These are phyloP conservation scores for Catagonus wagneri DNA, from an alignment of 2,113 vertebrate genomes.

Conservation along the genomic window DNA sequence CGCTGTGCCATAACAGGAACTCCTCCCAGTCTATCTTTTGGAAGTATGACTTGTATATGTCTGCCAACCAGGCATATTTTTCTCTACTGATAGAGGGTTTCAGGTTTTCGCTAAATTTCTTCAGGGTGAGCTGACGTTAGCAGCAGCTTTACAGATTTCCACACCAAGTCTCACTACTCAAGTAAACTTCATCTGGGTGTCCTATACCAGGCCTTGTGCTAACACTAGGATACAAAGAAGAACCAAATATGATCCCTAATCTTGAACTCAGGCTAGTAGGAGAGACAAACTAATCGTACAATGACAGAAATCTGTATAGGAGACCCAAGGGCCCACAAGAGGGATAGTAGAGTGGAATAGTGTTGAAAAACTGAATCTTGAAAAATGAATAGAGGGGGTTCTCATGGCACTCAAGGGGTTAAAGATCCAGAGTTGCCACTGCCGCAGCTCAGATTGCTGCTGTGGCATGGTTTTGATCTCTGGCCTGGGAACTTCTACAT, in stretches of 20 bases:
- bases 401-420: no score
- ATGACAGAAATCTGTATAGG: background rate
- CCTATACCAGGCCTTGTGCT: background rate
- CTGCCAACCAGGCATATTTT: constrained; percentile 9
- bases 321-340: background rate
- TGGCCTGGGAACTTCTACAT: no score
- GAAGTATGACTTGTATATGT: background rate
- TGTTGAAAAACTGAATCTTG: constrained; percentile 27
- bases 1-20: no score
- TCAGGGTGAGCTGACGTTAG: constrained; percentile 38
- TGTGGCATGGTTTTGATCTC: no score
- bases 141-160: background rate
- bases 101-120: background rate
- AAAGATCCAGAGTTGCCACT: no score
- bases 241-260: constrained; percentile 45
- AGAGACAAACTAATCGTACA: constrained; percentile 17
- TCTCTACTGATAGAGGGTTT: background rate
- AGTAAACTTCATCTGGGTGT: constrained; percentile 13
- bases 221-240: constrained; percentile 24
- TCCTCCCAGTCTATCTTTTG: background rate
- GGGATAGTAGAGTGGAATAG: background rate
- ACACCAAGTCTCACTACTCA: constrained; percentile 37
- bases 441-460: no score
- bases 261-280: background rate
- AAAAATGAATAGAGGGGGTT: background rate